Conservation (phyloP, 2,888 invertebrate genomes). For the Megamerina dolium region DNA sequence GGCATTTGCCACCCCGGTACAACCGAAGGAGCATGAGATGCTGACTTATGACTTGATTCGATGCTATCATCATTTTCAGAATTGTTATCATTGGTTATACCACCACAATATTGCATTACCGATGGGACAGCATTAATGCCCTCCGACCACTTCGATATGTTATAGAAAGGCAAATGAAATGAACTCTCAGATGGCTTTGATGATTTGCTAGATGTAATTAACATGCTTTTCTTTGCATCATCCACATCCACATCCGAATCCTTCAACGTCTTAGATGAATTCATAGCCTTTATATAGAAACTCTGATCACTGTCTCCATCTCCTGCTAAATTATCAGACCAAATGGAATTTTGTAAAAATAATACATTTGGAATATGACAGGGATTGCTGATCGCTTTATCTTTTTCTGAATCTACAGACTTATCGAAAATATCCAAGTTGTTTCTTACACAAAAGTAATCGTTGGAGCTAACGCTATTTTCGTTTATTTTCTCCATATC, state of each 20-base stretch:
- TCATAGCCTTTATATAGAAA: slow-evolving; percentile 34
- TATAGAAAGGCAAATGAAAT: slow-evolving; percentile 16
- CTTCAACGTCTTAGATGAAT: slow-evolving; percentile 25
- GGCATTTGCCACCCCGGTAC: slow-evolving; percentile 26
- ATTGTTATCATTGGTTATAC: slow-evolving; percentile 1
- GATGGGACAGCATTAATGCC: slow-evolving; percentile 32
- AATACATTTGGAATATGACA: slow-evolving; percentile 46
- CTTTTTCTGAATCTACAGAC: slow-evolving; percentile 18
- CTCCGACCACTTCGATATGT: slow-evolving; percentile 38
- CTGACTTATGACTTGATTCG: slow-evolving; percentile 5
- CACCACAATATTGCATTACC: not conserved
- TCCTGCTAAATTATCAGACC: slow-evolving; percentile 47
- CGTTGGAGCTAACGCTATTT: slow-evolving; percentile 24
- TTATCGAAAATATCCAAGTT: slow-evolving; percentile 28
- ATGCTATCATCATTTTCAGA: slow-evolving; percentile 8
- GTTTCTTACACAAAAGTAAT: slow-evolving; percentile 33
- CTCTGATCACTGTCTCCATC: slow-evolving; percentile 35
- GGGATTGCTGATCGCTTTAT: slow-evolving; percentile 19
- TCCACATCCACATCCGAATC: too few relatives aligned
- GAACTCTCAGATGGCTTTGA: not conserved
- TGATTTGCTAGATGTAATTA: not conserved
- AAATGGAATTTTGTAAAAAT: slow-evolving; percentile 54
- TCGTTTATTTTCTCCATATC: slow-evolving; percentile 19
- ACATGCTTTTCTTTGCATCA: slow-evolving; percentile 10
- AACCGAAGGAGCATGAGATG: slow-evolving; percentile 17